Conservation (phyloP, 2,888 invertebrate genomes). For the Cheilosia scutellata region DNA sequence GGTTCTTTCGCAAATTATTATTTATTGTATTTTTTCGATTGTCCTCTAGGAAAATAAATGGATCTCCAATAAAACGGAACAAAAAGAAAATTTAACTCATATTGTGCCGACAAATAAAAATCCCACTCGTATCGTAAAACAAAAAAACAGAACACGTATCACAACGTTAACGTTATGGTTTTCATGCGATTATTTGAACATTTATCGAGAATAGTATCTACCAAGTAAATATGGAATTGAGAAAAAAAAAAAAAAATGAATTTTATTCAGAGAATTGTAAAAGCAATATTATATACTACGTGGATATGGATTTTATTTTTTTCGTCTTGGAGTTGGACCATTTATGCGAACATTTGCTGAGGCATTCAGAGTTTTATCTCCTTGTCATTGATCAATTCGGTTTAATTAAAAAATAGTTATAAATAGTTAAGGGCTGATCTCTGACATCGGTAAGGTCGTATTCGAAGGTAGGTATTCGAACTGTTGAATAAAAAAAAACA, state of each 20-base stretch:
- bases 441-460: too few relatives aligned
- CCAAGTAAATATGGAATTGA: conserved; percentile 18
- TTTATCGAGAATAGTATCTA: conserved; percentile 26
- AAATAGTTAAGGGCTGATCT: too few relatives aligned
- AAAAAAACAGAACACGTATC: conserved; percentile 42
- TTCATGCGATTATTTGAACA: conserved; percentile 34
- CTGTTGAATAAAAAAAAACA: too few relatives aligned
- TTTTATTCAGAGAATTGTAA: background rate
- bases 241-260: background rate
- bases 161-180: conserved; percentile 26
- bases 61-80: background rate
- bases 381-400: too few relatives aligned
- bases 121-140: background rate
- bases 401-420: too few relatives aligned
- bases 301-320: background rate
- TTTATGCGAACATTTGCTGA: background rate
- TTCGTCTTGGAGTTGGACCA: background rate
- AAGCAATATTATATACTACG: background rate
- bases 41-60: conserved; percentile 37
- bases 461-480: too few relatives aligned
- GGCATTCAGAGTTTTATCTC: too few relatives aligned
- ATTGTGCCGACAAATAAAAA: background rate
- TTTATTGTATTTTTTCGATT: conserved; percentile 31
- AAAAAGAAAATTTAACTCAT: background rate
- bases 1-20: conserved; percentile 5